Evolutionary conservation across 2,113 vertebrate genomes (phyloP), one percentile per base, ranked within the genome.

Genomic region (Hipposideros armiger): DNA sequence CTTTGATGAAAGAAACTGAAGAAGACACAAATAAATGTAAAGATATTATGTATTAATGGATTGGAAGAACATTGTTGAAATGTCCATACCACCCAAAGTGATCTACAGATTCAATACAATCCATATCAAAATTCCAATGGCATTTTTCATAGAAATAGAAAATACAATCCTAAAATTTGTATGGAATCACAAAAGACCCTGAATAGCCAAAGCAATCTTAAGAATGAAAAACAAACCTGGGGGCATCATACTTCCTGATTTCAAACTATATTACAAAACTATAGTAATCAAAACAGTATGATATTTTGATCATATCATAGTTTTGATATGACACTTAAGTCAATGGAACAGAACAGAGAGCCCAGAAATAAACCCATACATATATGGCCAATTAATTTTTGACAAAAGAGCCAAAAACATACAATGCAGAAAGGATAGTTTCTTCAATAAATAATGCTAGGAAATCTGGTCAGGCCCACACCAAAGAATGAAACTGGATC

Each of bases 111-210:
- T 64, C 56, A 92, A 11, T 26, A 26, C 36, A 92, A 50, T 74
- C 90, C 11, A n/a, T 92, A 64, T 64, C 26, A 62, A 84, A 84
- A 62, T 40, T 74, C n/a, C n/a, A 74, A 56, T 7, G 20, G 20
- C 56, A 84, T 54, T 84, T 85, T 92, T 54, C 58, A 92, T 58
- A 92, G 60, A 92, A 76, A 74, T 20, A 42, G 4, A 84, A 64
- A 92, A 62, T 42, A 30, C 24, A 84, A 64, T 84, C 19, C 70
- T 74, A 66, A 84, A 92, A 45, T 64, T 66, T 52, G 47, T 66
- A 84, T 32, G n/a, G 47, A 90, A 78, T 42, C 60, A 78, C 47
- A 90, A 24, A 86, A 66, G 24, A 90, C 47, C 17, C 47, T 50
- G 40, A 67, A 30, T 16, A 78, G n/a, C 11, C n/a, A 78, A 78